These are phyloP conservation scores for Tromatobia lineatoria DNA, from an alignment of 2,888 invertebrate genomes.

Conservation along the genomic window DNA sequence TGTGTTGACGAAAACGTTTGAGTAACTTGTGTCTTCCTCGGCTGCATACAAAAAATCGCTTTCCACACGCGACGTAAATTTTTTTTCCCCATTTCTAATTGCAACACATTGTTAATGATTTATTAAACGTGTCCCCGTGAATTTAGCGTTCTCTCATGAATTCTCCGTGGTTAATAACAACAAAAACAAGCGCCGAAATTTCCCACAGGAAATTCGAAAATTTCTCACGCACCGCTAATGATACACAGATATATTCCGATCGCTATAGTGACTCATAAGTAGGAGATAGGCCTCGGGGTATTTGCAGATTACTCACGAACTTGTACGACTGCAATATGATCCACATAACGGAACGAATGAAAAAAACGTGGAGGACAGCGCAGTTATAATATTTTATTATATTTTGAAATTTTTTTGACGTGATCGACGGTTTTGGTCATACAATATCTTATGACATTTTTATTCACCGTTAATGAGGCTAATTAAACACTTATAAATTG, in stretches of 20 bases:
- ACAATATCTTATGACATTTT: background rate
- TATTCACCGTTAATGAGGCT: background rate
- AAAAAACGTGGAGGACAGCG: background rate
- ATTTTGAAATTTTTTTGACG: background rate
- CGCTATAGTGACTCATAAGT: constrained; percentile 48
- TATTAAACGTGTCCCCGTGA: background rate
- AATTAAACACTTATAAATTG: background rate
- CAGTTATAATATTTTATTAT: background rate
- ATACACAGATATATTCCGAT: constrained; percentile 43
- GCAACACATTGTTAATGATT: background rate
- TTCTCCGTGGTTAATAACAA: constrained; percentile 4
- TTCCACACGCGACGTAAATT: background rate
- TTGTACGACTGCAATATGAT: constrained; percentile 5
- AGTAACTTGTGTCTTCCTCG: constrained; percentile 16
- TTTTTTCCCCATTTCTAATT: background rate
- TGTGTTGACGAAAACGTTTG: background rate
- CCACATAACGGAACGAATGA: constrained; percentile 5
- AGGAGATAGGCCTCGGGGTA: constrained; percentile 55
- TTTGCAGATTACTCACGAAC: constrained; percentile 54
- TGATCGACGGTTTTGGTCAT: background rate
- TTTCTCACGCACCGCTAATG: constrained; percentile 21
- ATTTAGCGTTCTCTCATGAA: constrained; percentile 2
- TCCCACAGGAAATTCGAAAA: background rate
- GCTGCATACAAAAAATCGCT: constrained; percentile 2
- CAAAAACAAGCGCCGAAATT: constrained; percentile 29